Conservation (phyloP, 2,797 vertebrate genomes). For the Coreius guichenoti region DNA sequence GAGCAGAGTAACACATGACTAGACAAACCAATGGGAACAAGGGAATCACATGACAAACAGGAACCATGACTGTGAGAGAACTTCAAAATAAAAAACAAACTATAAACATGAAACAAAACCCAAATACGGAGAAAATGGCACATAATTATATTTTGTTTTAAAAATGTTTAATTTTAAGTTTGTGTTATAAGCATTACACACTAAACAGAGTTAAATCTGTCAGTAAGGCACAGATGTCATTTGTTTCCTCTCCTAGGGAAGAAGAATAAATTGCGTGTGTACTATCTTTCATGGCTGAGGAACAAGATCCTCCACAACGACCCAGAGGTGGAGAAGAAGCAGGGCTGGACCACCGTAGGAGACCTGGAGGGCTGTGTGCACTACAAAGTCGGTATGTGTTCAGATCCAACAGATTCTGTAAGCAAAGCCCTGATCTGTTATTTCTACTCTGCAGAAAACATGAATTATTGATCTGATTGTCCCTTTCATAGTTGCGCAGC, state of each 20-base stretch:
- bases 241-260: slow-evolving; percentile 81
- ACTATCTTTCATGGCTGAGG: slow-evolving; percentile 98
- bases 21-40: no score
- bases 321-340: slow-evolving; percentile 98
- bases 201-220: neutral
- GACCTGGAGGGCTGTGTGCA: slow-evolving; percentile 97
- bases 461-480: neutral
- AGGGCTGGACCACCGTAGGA: slow-evolving; percentile 96
- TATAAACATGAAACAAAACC: no score
- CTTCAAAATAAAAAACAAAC: no score
- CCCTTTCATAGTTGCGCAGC: neutral
- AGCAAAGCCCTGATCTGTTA: neutral
- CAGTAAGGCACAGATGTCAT: neutral
- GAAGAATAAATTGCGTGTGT: slow-evolving; percentile 97
- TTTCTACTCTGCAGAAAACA: neutral
- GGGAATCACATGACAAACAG: no score
- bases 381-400: slow-evolving; percentile 95
- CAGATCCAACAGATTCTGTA: neutral
- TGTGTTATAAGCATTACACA: neutral
- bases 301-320: slow-evolving; percentile 99
- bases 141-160: no score
- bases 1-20: no score
- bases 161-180: no score
- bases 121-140: neutral
- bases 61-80: no score